A percentile compares a stretch with the other conserved stretches of the same genome.
phyloP scores from a whole-genome alignment of 1,140 invertebrate genomes.

The Ericerus pela region DNA sequence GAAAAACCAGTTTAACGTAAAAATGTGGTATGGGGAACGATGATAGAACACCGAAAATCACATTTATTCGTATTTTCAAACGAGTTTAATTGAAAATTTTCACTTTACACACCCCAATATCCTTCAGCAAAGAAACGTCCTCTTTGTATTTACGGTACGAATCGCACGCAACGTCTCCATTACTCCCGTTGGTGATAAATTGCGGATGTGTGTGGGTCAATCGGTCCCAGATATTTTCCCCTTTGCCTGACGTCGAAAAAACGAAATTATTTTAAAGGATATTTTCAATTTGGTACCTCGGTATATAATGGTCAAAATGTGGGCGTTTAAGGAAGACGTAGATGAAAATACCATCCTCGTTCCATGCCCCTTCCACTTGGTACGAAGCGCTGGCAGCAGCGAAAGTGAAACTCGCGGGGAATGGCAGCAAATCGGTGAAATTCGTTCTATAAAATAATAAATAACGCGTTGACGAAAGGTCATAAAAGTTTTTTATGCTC shows the following conservation, averaged over 20 bases:
- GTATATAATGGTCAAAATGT: background rate
- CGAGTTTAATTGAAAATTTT: too few species aligned
- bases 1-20: too few species aligned
- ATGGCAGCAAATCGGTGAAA: too few species aligned
- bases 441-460: too few species aligned
- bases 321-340: too few species aligned
- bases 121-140: slow-evolving; percentile 35
- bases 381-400: slow-evolving; percentile 40
- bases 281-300: too few species aligned
- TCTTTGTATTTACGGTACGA: slow-evolving; percentile 42
- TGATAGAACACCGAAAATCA: too few species aligned
- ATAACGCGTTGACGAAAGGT: too few species aligned
- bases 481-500: too few species aligned
- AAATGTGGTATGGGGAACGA: too few species aligned
- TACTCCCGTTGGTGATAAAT: slow-evolving; percentile 38
- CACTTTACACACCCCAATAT: slow-evolving; percentile 32
- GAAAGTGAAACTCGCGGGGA: slow-evolving; percentile 38
- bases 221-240: slow-evolving; percentile 29
- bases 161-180: slow-evolving; percentile 41
- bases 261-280: background rate
- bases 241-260: slow-evolving; percentile 24
- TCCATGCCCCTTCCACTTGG: slow-evolving; percentile 54
- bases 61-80: too few species aligned
- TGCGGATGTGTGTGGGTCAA: slow-evolving; percentile 29
- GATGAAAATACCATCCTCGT: slow-evolving; percentile 7